Conservation (phyloP, 2,113 vertebrate genomes). For the Tyrannus savana region DNA sequence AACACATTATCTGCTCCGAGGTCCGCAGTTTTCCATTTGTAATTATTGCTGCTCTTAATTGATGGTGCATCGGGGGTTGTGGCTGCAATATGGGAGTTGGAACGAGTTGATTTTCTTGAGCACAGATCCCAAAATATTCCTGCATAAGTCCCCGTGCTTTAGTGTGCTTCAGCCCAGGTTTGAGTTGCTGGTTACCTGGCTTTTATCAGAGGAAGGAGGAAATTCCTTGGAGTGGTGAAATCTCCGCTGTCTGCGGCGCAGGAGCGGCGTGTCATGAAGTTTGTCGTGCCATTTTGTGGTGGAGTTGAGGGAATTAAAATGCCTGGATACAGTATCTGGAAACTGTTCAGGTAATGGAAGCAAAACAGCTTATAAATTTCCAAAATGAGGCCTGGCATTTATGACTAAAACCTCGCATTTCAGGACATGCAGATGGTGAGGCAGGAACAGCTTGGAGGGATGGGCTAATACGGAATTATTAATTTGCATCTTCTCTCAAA, state of each 20-base stretch:
- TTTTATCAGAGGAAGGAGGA: constrained; percentile 16
- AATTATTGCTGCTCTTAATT: constrained; percentile 79
- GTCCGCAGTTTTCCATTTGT: constrained; percentile 74
- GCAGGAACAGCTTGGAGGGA: constrained; percentile 66
- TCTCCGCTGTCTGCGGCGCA: fast-evolving
- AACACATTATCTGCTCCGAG: constrained; percentile 75
- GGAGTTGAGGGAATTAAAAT: background rate
- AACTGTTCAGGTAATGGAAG: constrained; percentile 51
- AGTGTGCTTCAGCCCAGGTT: background rate
- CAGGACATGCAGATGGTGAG: constrained; percentile 59
- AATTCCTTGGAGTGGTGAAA: background rate
- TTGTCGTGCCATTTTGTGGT: fast-evolving
- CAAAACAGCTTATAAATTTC: constrained; percentile 41
- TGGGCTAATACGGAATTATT: constrained; percentile 53
- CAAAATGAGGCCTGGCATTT: constrained; percentile 56
- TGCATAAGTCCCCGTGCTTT: background rate
- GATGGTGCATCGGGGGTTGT: constrained; percentile 72
- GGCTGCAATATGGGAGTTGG: constrained; percentile 69
- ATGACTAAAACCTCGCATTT: constrained; percentile 64
- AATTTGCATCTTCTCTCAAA: background rate
- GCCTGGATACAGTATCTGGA: constrained; percentile 1
- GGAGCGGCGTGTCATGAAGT: fast-evolving
- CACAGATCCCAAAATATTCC: background rate
- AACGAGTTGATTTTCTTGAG: constrained; percentile 9
- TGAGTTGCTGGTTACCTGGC: background rate